These are phyloP conservation scores for Formicarius rufipectus DNA, from an alignment of 2,113 vertebrate genomes.

Conservation along the genomic window DNA sequence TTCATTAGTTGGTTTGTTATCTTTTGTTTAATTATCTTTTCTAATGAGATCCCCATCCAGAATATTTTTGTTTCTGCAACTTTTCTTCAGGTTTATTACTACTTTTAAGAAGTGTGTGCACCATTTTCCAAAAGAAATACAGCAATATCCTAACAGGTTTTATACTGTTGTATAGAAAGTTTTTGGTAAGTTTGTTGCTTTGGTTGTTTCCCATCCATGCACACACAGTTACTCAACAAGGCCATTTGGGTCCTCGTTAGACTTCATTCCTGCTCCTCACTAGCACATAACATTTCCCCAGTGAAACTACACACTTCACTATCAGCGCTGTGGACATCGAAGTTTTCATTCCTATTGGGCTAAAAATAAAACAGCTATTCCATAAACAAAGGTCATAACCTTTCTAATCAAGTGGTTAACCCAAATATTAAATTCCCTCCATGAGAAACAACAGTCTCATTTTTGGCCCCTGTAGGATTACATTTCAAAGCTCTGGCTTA, in stretches of 20 bases:
- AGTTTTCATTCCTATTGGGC: background rate
- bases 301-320: background rate
- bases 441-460: background rate
- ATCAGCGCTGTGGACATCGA: background rate
- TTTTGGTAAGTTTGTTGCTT: background rate
- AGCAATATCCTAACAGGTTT: background rate
- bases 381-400: slow-evolving; percentile 15
- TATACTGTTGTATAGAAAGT: background rate
- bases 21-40: background rate
- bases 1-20: background rate
- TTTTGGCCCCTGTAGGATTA: background rate
- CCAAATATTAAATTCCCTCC: slow-evolving; percentile 20
- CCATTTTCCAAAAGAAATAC: background rate
- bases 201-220: background rate
- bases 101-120: background rate
- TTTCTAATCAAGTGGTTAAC: slow-evolving; percentile 25
- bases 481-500: background rate
- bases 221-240: background rate
- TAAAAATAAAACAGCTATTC: slow-evolving; percentile 24
- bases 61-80: background rate
- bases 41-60: background rate
- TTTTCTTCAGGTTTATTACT: background rate
- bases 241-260: background rate
- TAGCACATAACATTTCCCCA: background rate
- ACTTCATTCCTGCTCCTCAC: background rate